A percentile compares a stretch with the other conserved stretches of the same genome.
phyloP scores from a whole-genome alignment of 2,797 vertebrate species.

The Schizopygopsis pylzovi region DNA sequence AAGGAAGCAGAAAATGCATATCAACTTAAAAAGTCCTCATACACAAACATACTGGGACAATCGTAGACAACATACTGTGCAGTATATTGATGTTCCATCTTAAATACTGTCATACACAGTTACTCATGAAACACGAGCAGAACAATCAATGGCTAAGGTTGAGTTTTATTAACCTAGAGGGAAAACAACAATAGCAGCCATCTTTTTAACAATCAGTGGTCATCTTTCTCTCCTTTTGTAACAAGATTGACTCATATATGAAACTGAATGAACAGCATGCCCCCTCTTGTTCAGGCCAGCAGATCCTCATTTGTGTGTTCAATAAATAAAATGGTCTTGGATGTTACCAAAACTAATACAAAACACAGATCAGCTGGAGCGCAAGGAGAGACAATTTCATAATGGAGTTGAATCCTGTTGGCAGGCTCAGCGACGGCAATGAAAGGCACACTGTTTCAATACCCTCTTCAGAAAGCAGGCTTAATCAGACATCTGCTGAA shows the following conservation, averaged over 20 bases:
- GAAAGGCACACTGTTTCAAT: conserved; percentile 46
- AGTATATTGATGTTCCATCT: background rate
- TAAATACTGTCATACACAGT: background rate
- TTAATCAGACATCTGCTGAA: conserved; percentile 64
- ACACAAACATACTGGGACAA: background rate
- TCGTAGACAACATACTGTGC: background rate
- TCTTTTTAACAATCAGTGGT: background rate
- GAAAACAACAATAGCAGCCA: background rate
- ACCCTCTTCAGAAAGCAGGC: conserved; percentile 39
- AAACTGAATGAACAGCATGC: background rate
- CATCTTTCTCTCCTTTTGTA: background rate
- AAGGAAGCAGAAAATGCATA: background rate
- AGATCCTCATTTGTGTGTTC: background rate
- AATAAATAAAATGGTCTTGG: background rate
- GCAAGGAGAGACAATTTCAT: conserved; percentile 24
- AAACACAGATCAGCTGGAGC: background rate
- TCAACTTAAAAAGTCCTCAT: background rate
- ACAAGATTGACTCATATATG: background rate
- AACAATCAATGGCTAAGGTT: background rate
- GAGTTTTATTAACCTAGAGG: background rate
- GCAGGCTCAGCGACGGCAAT: conserved; percentile 23
- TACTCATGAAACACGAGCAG: background rate
- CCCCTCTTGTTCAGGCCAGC: background rate
- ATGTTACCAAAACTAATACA: background rate
- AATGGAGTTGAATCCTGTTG: conserved; percentile 41